These are phyloP conservation scores for Triops longicaudatus DNA, from an alignment of 1,140 invertebrate species.

Conservation along the genomic window DNA sequence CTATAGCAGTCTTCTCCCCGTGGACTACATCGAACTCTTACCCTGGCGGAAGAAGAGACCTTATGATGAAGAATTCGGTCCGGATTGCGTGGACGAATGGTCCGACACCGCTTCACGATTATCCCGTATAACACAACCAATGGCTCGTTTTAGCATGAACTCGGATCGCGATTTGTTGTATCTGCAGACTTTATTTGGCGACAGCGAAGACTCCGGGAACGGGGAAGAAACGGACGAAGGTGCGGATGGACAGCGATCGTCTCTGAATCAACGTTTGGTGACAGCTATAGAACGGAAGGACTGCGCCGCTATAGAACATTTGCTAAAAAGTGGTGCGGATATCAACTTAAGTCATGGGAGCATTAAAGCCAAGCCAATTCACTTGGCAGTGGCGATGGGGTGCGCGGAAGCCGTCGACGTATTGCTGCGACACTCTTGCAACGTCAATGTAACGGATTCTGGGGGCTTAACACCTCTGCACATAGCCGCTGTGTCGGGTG, in stretches of 20 bases:
- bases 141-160: conserved; percentile 3
- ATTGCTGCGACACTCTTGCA: conserved; percentile 11
- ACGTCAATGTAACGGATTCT: conserved; percentile 22
- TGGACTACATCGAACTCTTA: neutral
- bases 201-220: neutral
- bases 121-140: neutral
- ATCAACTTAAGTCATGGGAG: neutral
- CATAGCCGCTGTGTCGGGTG: conserved; percentile 17
- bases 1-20: neutral
- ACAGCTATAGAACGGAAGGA: conserved; percentile 22
- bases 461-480: conserved; percentile 23
- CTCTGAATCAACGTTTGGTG: conserved; percentile 22
- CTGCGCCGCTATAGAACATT: neutral
- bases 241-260: neutral
- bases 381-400: conserved; percentile 12
- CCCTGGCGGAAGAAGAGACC: neutral
- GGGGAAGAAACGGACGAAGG: neutral
- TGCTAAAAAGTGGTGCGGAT: conserved; percentile 19
- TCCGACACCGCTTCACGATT: neutral
- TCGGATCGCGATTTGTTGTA: neutral
- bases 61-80: neutral
- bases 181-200: neutral
- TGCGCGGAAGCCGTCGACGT: neutral
- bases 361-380: conserved; percentile 17
- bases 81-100: neutral